A percentile compares a stretch with the other conserved stretches of the same genome.
Conservation (phyloP, 2,888 invertebrate species). For the Cyaniris semiargus region DNA sequence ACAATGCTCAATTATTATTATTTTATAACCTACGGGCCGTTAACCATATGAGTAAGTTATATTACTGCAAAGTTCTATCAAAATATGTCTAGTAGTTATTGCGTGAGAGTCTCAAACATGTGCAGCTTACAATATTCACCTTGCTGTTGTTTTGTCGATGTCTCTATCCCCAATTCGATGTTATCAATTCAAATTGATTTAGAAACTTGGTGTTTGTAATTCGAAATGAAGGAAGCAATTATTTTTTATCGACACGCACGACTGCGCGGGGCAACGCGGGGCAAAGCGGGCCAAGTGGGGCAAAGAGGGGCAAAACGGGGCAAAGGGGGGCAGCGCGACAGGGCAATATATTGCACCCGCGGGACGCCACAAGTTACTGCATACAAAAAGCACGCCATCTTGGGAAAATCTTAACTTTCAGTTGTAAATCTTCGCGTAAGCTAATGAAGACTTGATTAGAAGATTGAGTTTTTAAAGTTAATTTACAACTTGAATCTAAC, state of each 20-base stretch:
- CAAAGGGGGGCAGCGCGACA: constrained; percentile 44
- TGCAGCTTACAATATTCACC: background rate
- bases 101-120: too few species aligned
- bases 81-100: background rate
- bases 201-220: constrained; percentile 49
- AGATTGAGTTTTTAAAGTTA: constrained; percentile 10
- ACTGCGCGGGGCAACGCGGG: constrained; percentile 47
- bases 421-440: constrained; percentile 17
- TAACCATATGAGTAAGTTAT: background rate
- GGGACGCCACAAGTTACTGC: constrained; percentile 53
- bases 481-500: constrained; percentile 24
- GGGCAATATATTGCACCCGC: constrained; percentile 74
- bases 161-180: background rate
- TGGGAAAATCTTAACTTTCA: constrained; percentile 55
- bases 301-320: constrained; percentile 29
- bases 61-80: background rate
- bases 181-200: constrained; percentile 29
- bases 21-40: too few species aligned
- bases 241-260: constrained; percentile 79
- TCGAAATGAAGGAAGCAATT: constrained; percentile 71
- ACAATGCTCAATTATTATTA: too few species aligned
- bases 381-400: constrained; percentile 59
- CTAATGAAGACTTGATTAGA: constrained; percentile 23
- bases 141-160: constrained; percentile 12
- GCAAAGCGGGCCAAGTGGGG: constrained; percentile 21